Evolutionary conservation across 2,888 invertebrate species (phyloP).

Genomic region (Drosophila picticornis): DNA sequence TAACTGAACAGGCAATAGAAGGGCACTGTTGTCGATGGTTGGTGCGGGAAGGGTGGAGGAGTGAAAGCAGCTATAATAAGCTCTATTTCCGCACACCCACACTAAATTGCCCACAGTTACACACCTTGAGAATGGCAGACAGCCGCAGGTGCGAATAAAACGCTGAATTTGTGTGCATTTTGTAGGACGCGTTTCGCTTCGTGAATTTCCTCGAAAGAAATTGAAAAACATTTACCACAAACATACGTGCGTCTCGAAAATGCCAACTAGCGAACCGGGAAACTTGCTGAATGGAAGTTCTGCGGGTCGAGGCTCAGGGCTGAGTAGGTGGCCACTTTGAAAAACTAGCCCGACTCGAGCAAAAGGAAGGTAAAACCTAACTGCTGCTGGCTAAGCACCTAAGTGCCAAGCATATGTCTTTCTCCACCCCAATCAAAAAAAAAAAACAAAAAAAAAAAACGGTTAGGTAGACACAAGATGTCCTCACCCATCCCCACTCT

Average conservation of each 20-base stretch:
- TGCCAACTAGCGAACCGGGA: slow-evolving; percentile 33
- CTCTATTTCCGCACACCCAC: slow-evolving; percentile 69
- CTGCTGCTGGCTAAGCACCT: slow-evolving; percentile 64
- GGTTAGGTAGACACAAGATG: slow-evolving; percentile 51
- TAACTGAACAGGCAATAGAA: slow-evolving; percentile 26
- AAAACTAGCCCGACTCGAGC: slow-evolving; percentile 47
- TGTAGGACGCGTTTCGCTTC: slow-evolving; percentile 55
- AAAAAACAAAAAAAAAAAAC: slow-evolving; percentile 20
- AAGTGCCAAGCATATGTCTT: slow-evolving; percentile 78
- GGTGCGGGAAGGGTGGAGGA: not conserved
- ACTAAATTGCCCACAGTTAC: slow-evolving; percentile 67
- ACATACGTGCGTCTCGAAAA: slow-evolving; percentile 55
- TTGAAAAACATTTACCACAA: slow-evolving; percentile 81
- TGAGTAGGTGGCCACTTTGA: slow-evolving; percentile 4
- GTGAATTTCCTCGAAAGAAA: slow-evolving; percentile 58
- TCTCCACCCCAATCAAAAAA: not conserved
- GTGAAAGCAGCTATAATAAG: slow-evolving; percentile 63
- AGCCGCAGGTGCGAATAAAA: slow-evolving; percentile 78
- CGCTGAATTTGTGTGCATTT: slow-evolving; percentile 78
- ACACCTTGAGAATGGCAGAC: slow-evolving; percentile 41
- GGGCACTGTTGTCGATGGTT: not conserved
- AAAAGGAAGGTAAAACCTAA: slow-evolving; percentile 43
- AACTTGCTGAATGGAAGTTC: slow-evolving; percentile 31
- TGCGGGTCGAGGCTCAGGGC: not conserved
- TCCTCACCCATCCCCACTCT: slow-evolving; percentile 9